These are phyloP conservation scores for Micromussa lordhowensis DNA, from an alignment of 92 coral and sea anemone genomes.

Conservation along the genomic window DNA sequence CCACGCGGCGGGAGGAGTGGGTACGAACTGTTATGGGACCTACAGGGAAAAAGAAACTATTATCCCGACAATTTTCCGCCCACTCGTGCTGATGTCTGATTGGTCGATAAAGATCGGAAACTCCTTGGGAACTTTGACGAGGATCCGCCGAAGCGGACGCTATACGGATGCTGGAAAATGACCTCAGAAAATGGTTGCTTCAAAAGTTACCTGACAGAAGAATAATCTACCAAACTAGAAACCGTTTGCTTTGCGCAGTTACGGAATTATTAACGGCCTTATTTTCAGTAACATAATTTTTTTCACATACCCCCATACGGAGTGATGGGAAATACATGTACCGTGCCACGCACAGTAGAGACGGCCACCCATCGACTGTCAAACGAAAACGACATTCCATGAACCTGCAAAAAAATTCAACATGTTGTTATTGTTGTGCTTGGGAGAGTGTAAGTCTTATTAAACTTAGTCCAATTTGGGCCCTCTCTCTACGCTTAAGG, in stretches of 20 bases:
- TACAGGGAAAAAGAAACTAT: conserved; percentile 5
- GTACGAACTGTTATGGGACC: conserved; percentile 97
- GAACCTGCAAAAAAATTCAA: conserved; percentile 59
- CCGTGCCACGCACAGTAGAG: conserved; percentile 92
- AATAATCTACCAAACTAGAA: not conserved
- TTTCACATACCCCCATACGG: conserved; percentile 90
- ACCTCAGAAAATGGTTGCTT: not conserved
- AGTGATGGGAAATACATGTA: conserved; percentile 95
- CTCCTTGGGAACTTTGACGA: not conserved
- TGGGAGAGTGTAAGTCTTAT: no score
- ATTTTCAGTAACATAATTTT: not conserved
- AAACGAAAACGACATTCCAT: conserved; percentile 83
- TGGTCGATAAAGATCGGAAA: not conserved
- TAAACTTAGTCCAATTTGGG: no score
- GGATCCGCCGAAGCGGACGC: not conserved
- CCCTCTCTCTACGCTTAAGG: no score
- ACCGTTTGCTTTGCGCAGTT: no score
- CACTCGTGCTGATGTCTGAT: not conserved
- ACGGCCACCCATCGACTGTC: conserved; percentile 97
- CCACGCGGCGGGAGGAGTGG: conserved; percentile 92
- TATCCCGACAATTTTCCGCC: not conserved
- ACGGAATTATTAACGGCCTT: no score
- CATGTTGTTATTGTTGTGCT: no score
- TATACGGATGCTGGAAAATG: not conserved
- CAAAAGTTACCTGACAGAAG: not conserved